A percentile compares a stretch with the other conserved stretches of the same genome.
These are phyloP conservation scores for Helarctos malayanus DNA, from an alignment of 2,797 vertebrate genomes.

Conservation along the genomic window DNA sequence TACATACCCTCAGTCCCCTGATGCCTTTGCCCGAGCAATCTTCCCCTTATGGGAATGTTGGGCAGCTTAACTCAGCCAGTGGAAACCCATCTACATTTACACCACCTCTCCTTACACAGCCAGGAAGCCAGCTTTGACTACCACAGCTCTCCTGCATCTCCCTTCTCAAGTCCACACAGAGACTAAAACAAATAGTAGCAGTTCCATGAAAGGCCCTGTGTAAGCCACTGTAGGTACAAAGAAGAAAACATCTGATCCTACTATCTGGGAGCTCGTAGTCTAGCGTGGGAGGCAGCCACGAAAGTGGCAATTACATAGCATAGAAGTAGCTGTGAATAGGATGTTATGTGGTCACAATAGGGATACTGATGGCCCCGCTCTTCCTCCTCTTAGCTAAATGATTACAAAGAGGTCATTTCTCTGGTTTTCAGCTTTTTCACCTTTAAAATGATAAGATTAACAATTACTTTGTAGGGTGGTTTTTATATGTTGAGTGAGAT, in stretches of 20 bases:
- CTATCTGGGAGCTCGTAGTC: background rate
- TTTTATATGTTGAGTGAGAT: constrained; percentile 18
- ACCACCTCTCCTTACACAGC: background rate
- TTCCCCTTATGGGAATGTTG: background rate
- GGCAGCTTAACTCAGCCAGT: background rate
- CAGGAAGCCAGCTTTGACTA: background rate
- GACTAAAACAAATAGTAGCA: background rate
- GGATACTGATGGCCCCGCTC: background rate
- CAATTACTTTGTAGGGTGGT: background rate
- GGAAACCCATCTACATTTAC: background rate
- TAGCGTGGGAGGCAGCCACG: background rate
- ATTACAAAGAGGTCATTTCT: background rate
- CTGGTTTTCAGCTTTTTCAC: background rate
- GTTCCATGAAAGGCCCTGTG: background rate
- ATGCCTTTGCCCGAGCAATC: background rate
- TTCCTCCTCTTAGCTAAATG: background rate
- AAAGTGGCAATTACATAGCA: background rate
- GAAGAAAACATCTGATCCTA: background rate
- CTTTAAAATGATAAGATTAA: constrained; percentile 34
- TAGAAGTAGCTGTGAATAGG: background rate
- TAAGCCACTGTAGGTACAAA: background rate
- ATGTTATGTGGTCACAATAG: background rate
- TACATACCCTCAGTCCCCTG: background rate
- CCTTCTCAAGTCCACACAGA: background rate
- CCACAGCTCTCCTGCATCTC: background rate